Evolutionary conservation across 2,113 vertebrate species (phyloP).

Genomic region (Percopsis transmontana): DNA sequence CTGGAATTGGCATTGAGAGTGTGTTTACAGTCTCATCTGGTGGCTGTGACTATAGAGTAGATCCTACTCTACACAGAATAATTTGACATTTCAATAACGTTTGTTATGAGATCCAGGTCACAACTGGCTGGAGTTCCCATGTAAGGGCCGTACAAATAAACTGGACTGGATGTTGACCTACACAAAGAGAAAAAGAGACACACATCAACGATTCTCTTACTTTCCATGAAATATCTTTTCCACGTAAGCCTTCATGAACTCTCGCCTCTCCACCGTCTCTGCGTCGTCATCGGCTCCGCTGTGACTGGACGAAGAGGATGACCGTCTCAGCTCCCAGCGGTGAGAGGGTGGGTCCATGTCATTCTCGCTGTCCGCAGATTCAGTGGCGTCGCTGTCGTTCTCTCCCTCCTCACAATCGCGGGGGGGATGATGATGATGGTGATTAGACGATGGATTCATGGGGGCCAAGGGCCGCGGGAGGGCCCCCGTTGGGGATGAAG

Average conservation of each 20-base stretch:
- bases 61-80: too few species aligned
- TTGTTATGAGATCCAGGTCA: too few species aligned
- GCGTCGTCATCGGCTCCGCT: conserved; percentile 81
- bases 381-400: conserved; percentile 85
- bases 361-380: conserved; percentile 92
- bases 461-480: conserved; percentile 60
- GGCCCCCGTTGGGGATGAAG: conserved; percentile 2
- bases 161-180: too few species aligned
- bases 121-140: too few species aligned
- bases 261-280: conserved; percentile 73
- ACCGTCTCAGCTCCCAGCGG: conserved; percentile 77
- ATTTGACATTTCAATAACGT: too few species aligned
- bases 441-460: conserved; percentile 15
- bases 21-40: too few species aligned
- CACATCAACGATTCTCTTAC: conserved; percentile 69
- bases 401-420: conserved; percentile 13
- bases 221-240: conserved; percentile 89
- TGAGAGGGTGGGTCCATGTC: conserved; percentile 81
- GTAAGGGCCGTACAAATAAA: too few species aligned
- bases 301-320: conserved; percentile 89
- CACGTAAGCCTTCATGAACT: conserved; percentile 89
- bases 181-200: too few species aligned
- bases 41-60: too few species aligned
- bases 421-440: conserved; percentile 11
- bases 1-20: too few species aligned